These are phyloP conservation scores for Cyrtodaria siliqua DNA, from an alignment of 2,888 invertebrate species.

Conservation along the genomic window DNA sequence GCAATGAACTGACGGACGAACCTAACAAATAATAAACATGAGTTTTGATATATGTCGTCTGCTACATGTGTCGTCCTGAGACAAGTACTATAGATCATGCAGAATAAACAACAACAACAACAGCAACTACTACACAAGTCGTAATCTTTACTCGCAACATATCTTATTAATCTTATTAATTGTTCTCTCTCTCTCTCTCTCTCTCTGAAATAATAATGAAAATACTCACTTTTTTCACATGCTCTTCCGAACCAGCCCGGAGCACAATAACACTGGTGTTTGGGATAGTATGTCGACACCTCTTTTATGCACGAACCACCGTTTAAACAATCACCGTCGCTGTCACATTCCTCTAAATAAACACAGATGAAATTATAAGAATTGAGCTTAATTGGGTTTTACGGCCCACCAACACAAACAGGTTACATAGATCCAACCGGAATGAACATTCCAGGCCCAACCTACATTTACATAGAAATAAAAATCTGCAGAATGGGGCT, in stretches of 20 bases:
- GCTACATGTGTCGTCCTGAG: too few species aligned
- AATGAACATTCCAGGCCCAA: too few species aligned
- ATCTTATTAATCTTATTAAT: conserved; percentile 20
- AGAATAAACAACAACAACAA: too few species aligned
- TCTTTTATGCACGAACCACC: conserved; percentile 93
- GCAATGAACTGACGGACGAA: conserved; percentile 42
- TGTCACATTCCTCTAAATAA: conserved; percentile 95
- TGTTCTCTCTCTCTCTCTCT: not conserved
- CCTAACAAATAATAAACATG: conserved; percentile 29
- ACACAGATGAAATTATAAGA: too few species aligned
- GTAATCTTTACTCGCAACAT: not conserved
- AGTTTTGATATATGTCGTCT: not conserved
- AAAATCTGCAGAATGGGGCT: too few species aligned
- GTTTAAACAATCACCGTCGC: conserved; percentile 94
- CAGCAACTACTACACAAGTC: too few species aligned
- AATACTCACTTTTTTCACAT: conserved; percentile 91
- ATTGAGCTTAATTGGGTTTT: too few species aligned
- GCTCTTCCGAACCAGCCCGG: conserved; percentile 95
- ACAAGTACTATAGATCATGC: too few species aligned
- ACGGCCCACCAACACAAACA: too few species aligned
- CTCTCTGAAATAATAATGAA: not conserved
- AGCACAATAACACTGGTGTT: conserved; percentile 95
- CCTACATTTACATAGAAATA: too few species aligned
- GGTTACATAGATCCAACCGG: too few species aligned
- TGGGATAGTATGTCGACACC: conserved; percentile 93